Percentiles rank a stretch among this genome's conserved stretches.
These are phyloP conservation scores for Trichogramma pretiosum DNA, from an alignment of 1,140 invertebrate species.

Conservation along the genomic window DNA sequence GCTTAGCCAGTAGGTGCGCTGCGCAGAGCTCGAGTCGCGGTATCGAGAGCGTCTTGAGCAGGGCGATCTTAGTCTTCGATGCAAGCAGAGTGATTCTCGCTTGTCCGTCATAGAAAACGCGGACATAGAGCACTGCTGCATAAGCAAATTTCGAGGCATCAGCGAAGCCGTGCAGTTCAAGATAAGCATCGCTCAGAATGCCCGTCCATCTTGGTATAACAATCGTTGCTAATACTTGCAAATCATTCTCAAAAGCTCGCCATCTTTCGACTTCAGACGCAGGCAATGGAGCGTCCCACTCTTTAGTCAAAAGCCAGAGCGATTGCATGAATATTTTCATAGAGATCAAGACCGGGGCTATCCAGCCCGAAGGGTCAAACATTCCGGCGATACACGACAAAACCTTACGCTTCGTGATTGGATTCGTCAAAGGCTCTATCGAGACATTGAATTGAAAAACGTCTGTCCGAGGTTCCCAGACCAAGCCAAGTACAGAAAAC, in stretches of 20 bases:
- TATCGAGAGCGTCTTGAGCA: background rate
- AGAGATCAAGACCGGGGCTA: background rate
- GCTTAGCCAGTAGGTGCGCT: background rate
- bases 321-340: background rate
- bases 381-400: background rate
- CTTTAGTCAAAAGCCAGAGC: background rate
- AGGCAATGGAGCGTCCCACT: background rate
- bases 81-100: background rate
- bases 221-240: background rate
- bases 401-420: background rate
- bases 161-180: constrained; percentile 1
- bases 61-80: background rate
- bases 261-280: no score
- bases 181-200: background rate
- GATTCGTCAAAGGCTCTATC: background rate
- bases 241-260: no score
- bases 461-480: background rate
- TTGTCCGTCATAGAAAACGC: background rate
- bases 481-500: background rate
- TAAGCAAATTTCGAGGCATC: background rate
- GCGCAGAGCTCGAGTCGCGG: background rate
- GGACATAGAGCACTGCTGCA: background rate
- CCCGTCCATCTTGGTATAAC: background rate
- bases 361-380: constrained; percentile 1
- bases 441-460: background rate